Evolutionary conservation across 2,888 invertebrate genomes (phyloP), one percentile per base, ranked within the genome.

Genomic region (Drosophila quinaria): DNA sequence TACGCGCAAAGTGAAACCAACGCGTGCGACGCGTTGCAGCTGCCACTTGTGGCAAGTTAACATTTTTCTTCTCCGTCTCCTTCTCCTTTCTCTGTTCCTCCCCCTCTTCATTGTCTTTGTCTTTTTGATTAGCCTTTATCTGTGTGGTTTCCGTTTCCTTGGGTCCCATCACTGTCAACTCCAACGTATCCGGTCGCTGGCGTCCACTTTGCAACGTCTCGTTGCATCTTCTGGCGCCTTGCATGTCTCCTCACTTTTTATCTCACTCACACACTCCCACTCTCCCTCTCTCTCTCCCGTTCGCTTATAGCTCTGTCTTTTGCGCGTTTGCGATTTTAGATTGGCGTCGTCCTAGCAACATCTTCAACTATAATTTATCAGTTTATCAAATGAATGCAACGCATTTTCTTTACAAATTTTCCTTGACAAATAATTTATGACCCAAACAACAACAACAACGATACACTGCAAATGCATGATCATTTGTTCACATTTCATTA

Each of bases 161-260:
- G 56, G 75, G 92, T 90, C 75, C 93, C 74, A 94, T 93, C 81
- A 94, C 94, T 87, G 94, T 93, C 90, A 94, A 87, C 90, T 94
- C 94, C 89, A 94, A 81, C 59, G 91, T 90, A 75, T 92, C 92
- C 63, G 92, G 92, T 63, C 91, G 88, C 72, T 85, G 80, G 25
- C 78, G 82, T 33, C 63, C 31, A 17, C 63, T 44, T 29, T 41
- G 67, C 13, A 69, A 42, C 31, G 42, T 49, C 44, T 67, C 64
- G 59, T 51, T 64, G 74, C 66, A 65, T 72, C 47, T 63, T n/a
- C 44, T 54, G 41, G 62, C 58, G 71, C 87, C 87, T 71, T 87
- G 84, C 92, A 92, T 92, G 72, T 41, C 58, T 42, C 39, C 13
- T 44, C 15, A 35, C 41, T 55, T 47, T 42, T 22, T 50, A 13